phyloP scores from a whole-genome alignment of 1,140 invertebrate species.

The Delia radicum region DNA sequence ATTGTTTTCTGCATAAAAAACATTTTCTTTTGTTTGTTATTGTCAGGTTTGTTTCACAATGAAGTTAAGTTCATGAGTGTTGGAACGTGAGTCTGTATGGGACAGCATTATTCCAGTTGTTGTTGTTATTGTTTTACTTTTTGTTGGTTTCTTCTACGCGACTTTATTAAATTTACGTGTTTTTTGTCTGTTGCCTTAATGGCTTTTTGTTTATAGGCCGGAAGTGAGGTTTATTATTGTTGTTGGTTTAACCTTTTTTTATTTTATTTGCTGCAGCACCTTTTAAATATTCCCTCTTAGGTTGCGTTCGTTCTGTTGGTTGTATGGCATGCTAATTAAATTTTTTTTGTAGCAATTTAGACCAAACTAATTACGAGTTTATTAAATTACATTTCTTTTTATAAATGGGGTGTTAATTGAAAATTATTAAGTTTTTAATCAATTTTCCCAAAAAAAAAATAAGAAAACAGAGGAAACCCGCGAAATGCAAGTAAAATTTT shows the following conservation, averaged over 20 bases:
- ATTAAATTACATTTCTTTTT: not conserved
- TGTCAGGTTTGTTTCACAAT: too few species aligned
- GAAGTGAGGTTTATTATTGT: not conserved
- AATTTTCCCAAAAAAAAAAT: too few species aligned
- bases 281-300: not conserved
- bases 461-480: too few species aligned
- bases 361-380: not conserved
- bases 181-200: not conserved
- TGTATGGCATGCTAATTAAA: not conserved
- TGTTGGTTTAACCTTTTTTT: not conserved
- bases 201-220: not conserved
- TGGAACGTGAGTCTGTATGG: not conserved
- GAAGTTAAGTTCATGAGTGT: too few species aligned
- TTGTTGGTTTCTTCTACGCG: not conserved
- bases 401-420: not conserved
- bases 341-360: not conserved
- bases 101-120: not conserved
- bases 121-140: not conserved
- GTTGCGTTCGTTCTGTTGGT: not conserved
- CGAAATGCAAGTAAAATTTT: too few species aligned
- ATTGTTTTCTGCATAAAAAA: not conserved
- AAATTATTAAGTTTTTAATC: not conserved
- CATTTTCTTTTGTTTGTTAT: not conserved
- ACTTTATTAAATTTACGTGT: conserved; percentile 2
- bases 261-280: not conserved